Evolutionary conservation across 1,140 invertebrate species (phyloP).

Genomic region (Bilobella aurantiaca): DNA sequence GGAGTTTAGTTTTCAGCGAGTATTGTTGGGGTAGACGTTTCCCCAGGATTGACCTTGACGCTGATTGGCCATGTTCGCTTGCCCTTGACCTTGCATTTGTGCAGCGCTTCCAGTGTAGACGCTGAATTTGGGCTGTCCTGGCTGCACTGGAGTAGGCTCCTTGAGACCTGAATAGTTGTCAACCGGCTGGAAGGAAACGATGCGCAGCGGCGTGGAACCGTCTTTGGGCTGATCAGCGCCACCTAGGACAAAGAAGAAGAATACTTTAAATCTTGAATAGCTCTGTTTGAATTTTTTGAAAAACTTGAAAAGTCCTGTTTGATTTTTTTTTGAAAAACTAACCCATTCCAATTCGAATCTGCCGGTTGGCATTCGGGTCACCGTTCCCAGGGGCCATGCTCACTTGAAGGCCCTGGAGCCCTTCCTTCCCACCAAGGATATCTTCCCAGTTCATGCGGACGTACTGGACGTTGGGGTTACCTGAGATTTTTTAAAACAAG

Average conservation of each 20-base stretch:
- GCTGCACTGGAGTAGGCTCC: not conserved
- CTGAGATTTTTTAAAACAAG: not conserved
- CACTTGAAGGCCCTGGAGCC: not conserved
- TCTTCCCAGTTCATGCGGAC: slow-evolving; percentile 5
- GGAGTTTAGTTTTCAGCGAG: not conserved
- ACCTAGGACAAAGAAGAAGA: not conserved
- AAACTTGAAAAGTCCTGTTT: too few relatives aligned
- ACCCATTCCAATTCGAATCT: slow-evolving; percentile 5
- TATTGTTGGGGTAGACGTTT: not conserved
- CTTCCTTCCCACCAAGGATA: slow-evolving; percentile 1
- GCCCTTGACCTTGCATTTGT: not conserved
- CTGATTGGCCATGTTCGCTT: not conserved
- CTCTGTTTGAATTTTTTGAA: too few relatives aligned
- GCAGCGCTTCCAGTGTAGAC: not conserved
- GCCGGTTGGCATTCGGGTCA: not conserved
- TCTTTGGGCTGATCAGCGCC: not conserved
- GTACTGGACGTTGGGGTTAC: not conserved
- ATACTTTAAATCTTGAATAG: too few relatives aligned
- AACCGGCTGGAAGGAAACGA: not conserved
- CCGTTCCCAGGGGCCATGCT: not conserved
- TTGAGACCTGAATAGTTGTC: not conserved
- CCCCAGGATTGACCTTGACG: not conserved
- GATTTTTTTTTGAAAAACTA: not conserved
- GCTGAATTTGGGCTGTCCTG: not conserved
- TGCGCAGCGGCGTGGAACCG: not conserved